Evolutionary conservation across 2,888 invertebrate species (phyloP), one percentile per base, ranked within the genome.

Genomic region (Strigamia transsilvanica): DNA sequence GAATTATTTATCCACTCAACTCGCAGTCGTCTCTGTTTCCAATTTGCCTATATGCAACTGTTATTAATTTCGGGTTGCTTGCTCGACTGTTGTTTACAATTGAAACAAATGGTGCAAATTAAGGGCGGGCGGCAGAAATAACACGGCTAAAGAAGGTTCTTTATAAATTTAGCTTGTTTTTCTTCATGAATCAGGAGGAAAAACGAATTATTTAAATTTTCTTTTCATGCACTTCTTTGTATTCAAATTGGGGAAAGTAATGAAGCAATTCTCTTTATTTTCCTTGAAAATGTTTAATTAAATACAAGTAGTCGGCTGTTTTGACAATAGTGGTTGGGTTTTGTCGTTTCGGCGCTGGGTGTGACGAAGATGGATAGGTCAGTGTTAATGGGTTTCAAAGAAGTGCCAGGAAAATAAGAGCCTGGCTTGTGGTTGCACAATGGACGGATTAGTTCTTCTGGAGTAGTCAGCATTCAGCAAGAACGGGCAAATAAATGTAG

Each of bases 121-220:
- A n/a, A 18, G 9, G 21, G 56, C 15, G 9, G 6, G 56, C 56
- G 56, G 56, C 15, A 56, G 56, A 9, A 56, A 56, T 56, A 56
- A 56, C 18, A 7, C 18, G 18, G 10, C 1, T 18, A 56, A 56
- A 46, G 7, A 56, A 18, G 56, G 3, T 56, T 15, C 56, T 6
- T n/a, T n/a, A n/a, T 18, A 18, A 56, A 18, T 9, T 18, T 18
- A 56, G 2, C 18, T n/a, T 2, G n/a, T 56, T 56, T 18, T 56
- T 27, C 27, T 56, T 56, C 13, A 51, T n/a, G 56, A 56, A n/a
- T 56, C 7, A 2, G 56, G 18, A 18, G 18, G 21, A 5, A 0
- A 15, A 46, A 51, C 6, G 51, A 51, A 56, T 56, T 56, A 56
- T 56, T 56, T 56, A 56, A 56, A 56, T 56, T 56, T 56, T 6